Base-by-base conservation (phyloP, 2,113 vertebrate genomes). In the Oncorhynchus nerka region DNA sequence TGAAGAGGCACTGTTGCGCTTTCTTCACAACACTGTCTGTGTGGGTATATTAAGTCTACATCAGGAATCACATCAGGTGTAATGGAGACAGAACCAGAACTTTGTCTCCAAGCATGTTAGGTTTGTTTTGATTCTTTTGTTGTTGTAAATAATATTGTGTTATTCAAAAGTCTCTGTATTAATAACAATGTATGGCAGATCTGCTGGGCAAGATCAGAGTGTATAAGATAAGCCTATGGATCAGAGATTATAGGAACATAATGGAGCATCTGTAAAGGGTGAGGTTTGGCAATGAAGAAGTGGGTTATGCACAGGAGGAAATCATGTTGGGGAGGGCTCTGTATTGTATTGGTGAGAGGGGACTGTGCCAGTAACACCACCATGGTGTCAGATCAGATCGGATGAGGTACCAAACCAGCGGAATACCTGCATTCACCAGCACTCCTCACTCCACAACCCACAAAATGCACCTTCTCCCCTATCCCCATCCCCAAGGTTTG, bases 141-240 rank as follows among this genome's bases (percentile, higher is more conserved):
- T 84, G 74, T 78, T 92, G 89, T 90, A 92, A 88, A 91, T 91
- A 87, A 55, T 91, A 86, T 81, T 81, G 79, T 77, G 80, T 85
- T 82, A 70, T 64, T 76, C 73, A 71, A 48, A 68, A 85, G 61
- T 87, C 51, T 82, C 69, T 83, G 74, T 83, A 79, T 80, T 3
- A 78, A 70, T 70, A 76, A 81, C 39, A 28, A 73, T 76, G 55
- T 72, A 55, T 72, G 78, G 75, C 77, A 73, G 78, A 82, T 85
- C 22, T 70, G 72, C 83, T 65, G 13, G 66, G 74, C 30, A 39
- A 83, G 76, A 86, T 82, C 11, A 76, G 67, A 82, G 57, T 74
- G 5, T 81, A 85, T 22, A 24, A 22, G 11, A 24, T n/a, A 64
- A 19, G 51, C 3, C 12, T 55, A 55, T 55, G 51, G 51, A 55